Evolutionary conservation across 2,113 vertebrate species (phyloP).

Genomic region (Carassius auratus): DNA sequence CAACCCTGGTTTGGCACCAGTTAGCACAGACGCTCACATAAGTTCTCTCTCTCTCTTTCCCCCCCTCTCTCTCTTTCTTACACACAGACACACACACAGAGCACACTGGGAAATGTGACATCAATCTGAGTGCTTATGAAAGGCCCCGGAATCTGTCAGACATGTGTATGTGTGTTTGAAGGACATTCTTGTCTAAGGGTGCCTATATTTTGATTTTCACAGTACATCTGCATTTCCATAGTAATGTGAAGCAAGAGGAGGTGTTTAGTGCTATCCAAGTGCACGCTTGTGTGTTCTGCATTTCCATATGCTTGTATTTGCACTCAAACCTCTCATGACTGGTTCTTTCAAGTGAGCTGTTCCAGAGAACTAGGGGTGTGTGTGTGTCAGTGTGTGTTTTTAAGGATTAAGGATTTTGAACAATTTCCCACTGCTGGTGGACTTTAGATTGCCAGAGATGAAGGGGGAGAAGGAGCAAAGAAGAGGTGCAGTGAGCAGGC

Average conservation of each 20-base stretch:
- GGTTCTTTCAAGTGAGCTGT: not conserved
- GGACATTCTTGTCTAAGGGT: slow-evolving; percentile 3
- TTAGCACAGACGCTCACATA: slow-evolving; percentile 30
- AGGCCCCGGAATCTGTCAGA: slow-evolving; percentile 66
- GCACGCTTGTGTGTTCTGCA: not conserved
- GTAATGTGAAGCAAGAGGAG: not conserved
- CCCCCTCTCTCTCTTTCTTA: not conserved
- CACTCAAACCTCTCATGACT: not conserved
- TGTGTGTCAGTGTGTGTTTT: slow-evolving; percentile 33
- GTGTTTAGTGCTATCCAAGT: not conserved
- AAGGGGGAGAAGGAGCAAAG: not conserved
- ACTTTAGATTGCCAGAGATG: slow-evolving; percentile 33
- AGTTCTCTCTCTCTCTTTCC: not conserved
- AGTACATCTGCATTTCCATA: not conserved
- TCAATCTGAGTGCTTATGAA: slow-evolving; percentile 66
- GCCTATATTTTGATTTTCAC: slow-evolving; percentile 6
- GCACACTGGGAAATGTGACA: slow-evolving; percentile 56
- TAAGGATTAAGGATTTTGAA: slow-evolving; percentile 54
- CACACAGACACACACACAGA: not conserved
- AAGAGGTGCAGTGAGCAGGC: slow-evolving; percentile 15
- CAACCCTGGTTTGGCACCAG: slow-evolving; percentile 46
- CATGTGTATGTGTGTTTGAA: slow-evolving; percentile 60
- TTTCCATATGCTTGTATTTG: not conserved
- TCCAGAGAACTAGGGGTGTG: not conserved
- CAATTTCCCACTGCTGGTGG: slow-evolving; percentile 48